These are phyloP conservation scores for Cepphus grylle DNA, from an alignment of 2,113 vertebrate genomes.

Conservation along the genomic window DNA sequence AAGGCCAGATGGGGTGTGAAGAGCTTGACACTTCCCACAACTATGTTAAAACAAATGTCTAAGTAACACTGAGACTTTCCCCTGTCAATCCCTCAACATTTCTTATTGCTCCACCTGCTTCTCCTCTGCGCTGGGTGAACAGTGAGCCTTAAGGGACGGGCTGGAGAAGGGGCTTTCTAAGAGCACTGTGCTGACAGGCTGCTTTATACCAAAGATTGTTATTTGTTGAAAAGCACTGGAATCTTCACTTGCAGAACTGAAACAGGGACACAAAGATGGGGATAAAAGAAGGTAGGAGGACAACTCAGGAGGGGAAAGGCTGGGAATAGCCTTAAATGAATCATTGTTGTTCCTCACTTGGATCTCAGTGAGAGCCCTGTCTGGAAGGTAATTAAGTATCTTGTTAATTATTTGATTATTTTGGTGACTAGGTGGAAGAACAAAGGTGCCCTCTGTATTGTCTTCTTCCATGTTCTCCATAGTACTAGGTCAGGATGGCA, in stretches of 20 bases:
- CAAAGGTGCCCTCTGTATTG: background rate
- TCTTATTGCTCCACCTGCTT: background rate
- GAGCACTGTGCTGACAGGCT: background rate
- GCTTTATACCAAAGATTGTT: background rate
- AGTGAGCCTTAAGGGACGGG: background rate
- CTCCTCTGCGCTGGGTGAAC: background rate
- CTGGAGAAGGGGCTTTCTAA: background rate
- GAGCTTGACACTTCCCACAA: background rate
- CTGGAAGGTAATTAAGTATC: background rate
- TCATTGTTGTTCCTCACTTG: background rate
- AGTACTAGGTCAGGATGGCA: background rate
- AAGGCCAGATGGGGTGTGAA: background rate
- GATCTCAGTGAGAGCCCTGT: background rate
- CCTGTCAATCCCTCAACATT: background rate
- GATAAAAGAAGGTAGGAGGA: background rate
- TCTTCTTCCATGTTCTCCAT: background rate
- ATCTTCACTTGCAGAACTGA: background rate
- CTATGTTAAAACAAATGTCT: background rate
- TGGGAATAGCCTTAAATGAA: background rate
- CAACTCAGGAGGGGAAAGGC: background rate
- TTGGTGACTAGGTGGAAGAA: background rate
- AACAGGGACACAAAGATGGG: background rate
- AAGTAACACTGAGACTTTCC: background rate
- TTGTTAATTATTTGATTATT: background rate
- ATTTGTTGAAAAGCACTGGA: background rate